phyloP scores from a whole-genome alignment of 2,888 invertebrate species.

The Trachelus troglodyta region DNA sequence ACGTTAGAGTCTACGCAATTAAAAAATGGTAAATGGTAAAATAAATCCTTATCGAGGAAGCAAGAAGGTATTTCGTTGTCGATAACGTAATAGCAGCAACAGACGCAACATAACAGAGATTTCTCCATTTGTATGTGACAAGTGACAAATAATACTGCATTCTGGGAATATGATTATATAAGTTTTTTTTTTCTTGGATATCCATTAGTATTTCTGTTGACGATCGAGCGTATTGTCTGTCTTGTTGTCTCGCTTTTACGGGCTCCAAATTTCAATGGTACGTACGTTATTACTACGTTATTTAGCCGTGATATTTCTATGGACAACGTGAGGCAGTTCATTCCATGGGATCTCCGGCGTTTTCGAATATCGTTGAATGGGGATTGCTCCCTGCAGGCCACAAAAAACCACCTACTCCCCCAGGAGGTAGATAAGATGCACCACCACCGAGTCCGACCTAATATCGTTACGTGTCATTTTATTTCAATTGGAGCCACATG shows the following conservation, averaged over 20 bases:
- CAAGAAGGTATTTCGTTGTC: background rate
- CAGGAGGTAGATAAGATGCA: constrained; percentile 60
- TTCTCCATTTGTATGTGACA: background rate
- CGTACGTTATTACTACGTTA: background rate
- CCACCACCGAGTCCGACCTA: constrained; percentile 60
- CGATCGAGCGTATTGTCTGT: background rate
- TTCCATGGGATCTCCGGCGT: constrained; percentile 61
- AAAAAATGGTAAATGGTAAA: background rate
- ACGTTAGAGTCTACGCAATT: background rate
- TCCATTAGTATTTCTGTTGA: background rate
- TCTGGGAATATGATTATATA: background rate
- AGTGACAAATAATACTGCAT: background rate
- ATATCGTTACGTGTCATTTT: constrained; percentile 24
- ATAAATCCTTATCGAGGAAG: background rate
- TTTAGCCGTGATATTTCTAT: background rate
- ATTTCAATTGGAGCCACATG: background rate
- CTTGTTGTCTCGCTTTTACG: constrained; percentile 7
- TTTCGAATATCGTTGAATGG: constrained; percentile 62
- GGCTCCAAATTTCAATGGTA: constrained; percentile 40
- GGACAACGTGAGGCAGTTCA: constrained; percentile 32
- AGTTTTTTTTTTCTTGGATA: background rate
- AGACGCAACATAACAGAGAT: background rate
- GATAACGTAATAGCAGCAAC: background rate
- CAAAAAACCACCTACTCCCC: constrained; percentile 60
- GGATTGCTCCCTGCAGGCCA: constrained; percentile 60